Conservation (phyloP, 2,797 vertebrate genomes). For the Falco concolor region DNA sequence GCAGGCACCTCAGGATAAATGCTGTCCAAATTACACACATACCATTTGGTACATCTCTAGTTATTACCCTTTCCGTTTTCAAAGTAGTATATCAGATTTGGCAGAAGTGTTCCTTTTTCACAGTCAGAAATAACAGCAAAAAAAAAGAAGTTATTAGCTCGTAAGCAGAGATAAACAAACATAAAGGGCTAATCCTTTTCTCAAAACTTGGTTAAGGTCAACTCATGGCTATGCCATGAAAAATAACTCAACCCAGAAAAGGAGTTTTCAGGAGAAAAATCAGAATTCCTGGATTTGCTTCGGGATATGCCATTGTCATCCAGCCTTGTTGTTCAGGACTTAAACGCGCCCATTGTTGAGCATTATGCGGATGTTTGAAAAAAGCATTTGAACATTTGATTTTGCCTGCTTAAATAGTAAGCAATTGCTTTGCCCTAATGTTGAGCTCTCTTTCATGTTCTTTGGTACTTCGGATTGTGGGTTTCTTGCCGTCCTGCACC, state of each 20-base stretch:
- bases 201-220: neutral
- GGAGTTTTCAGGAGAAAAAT: neutral
- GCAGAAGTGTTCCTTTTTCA: neutral
- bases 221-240: fast-evolving
- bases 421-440: neutral
- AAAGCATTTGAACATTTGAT: neutral
- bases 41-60: neutral
- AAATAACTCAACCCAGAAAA: neutral
- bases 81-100: neutral
- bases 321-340: neutral
- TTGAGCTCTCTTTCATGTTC: neutral
- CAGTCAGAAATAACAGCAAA: neutral
- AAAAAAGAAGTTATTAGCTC: neutral
- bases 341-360: neutral
- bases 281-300: neutral
- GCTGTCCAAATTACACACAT: neutral
- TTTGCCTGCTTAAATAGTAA: neutral
- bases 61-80: neutral
- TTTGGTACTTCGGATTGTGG: neutral
- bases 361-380: fast-evolving
- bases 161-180: neutral
- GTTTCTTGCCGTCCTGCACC: neutral
- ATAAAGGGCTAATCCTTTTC: neutral
- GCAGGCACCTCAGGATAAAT: neutral
- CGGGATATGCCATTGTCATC: neutral